Evolutionary conservation across 1,140 invertebrate genomes (phyloP).

Genomic region (Platyscapa corneri): DNA sequence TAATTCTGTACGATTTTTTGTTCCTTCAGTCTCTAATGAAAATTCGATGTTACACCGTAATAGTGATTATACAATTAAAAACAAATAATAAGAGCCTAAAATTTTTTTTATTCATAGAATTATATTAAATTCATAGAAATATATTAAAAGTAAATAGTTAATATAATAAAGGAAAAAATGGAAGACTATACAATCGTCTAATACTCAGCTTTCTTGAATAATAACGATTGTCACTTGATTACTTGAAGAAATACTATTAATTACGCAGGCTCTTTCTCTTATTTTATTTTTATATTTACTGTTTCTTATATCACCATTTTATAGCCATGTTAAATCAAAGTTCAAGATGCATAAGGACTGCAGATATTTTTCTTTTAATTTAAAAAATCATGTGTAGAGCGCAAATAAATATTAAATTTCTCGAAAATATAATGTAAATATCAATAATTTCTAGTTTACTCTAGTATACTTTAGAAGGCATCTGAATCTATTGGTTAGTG

Average conservation of each 20-base stretch:
- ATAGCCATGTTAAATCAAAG: slow-evolving; percentile 37
- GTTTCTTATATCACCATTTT: slow-evolving; percentile 36
- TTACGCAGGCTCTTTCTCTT: slow-evolving; percentile 9
- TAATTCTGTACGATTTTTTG: slow-evolving; percentile 4
- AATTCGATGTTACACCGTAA: slow-evolving; percentile 37
- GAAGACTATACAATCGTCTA: slow-evolving; percentile 46
- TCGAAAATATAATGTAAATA: too few relatives aligned
- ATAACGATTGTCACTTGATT: slow-evolving; percentile 35
- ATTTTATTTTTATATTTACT: slow-evolving; percentile 7
- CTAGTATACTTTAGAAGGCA: background rate
- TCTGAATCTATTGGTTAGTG: background rate
- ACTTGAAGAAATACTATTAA: background rate
- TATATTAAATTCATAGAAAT: background rate
- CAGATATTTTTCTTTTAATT: background rate
- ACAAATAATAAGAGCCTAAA: slow-evolving; percentile 14
- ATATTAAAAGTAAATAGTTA: slow-evolving; percentile 1
- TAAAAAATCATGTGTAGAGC: background rate
- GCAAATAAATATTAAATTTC: background rate
- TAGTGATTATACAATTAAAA: slow-evolving; percentile 5
- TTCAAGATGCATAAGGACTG: slow-evolving; percentile 4
- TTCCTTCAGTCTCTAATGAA: slow-evolving; percentile 43
- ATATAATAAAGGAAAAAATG: slow-evolving; percentile 36
- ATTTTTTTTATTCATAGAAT: background rate
- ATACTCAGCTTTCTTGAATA: slow-evolving; percentile 1
- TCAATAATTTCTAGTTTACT: too few relatives aligned